These are phyloP conservation scores for Stegastes partitus DNA, from an alignment of 2,113 vertebrate genomes.

Conservation along the genomic window DNA sequence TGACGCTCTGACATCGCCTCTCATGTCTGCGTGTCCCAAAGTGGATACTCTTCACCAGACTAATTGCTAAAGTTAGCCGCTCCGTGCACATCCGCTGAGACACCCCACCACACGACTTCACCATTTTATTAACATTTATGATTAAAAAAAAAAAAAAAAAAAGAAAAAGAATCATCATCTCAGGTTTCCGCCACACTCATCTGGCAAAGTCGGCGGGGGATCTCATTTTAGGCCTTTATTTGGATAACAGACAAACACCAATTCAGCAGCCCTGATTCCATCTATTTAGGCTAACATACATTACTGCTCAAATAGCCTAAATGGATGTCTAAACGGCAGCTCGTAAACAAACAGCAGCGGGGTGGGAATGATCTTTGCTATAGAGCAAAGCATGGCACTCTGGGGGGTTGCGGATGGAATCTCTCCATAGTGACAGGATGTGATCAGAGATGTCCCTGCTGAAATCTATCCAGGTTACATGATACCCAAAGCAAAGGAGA, in stretches of 20 bases:
- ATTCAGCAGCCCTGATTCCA: slow-evolving; percentile 68
- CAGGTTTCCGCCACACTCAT: slow-evolving; percentile 38
- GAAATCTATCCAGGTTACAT: slow-evolving; percentile 78
- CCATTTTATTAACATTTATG: slow-evolving; percentile 65
- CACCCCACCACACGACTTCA: slow-evolving; percentile 42
- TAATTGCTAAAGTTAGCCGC: slow-evolving; percentile 71
- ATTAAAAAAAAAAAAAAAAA: slow-evolving; percentile 22
- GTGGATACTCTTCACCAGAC: slow-evolving; percentile 59
- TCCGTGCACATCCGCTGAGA: slow-evolving; percentile 65
- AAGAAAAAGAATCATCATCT: slow-evolving; percentile 30
- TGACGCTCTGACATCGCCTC: slow-evolving; percentile 73
- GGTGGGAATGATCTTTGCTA: slow-evolving; percentile 78
- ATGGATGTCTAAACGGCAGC: slow-evolving; percentile 79
- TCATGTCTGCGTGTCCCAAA: slow-evolving; percentile 59
- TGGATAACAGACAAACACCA: slow-evolving; percentile 67
- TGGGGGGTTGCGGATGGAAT: slow-evolving; percentile 76
- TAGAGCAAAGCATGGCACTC: slow-evolving; percentile 68
- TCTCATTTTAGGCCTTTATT: slow-evolving; percentile 63
- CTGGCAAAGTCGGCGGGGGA: slow-evolving; percentile 46
- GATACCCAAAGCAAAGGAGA: slow-evolving; percentile 55
- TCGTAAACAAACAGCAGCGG: slow-evolving; percentile 83
- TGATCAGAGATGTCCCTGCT: slow-evolving; percentile 75
- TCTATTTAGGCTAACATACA: slow-evolving; percentile 77
- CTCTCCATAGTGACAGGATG: slow-evolving; percentile 81
- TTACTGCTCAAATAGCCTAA: slow-evolving; percentile 79